phyloP scores from a whole-genome alignment of 2,888 invertebrate genomes.

The Troides helena region DNA sequence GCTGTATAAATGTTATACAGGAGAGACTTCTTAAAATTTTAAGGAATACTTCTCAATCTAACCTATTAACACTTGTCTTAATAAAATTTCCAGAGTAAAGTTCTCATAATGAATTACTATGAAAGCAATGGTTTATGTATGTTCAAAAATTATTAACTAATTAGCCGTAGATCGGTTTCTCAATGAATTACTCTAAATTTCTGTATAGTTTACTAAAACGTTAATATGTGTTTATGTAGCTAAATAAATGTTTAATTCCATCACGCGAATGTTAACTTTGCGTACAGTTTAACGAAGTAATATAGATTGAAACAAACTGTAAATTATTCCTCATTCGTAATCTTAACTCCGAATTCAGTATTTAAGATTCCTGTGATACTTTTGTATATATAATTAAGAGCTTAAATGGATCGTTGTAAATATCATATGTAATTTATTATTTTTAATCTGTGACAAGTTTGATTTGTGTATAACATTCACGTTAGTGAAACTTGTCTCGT shows the following conservation, averaged over 20 bases:
- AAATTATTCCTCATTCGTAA: neutral
- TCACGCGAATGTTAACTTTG: neutral
- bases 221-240: neutral
- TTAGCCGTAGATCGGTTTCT: neutral
- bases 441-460: neutral
- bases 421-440: neutral
- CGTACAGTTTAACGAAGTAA: constrained; percentile 5
- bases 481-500: neutral
- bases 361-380: constrained; percentile 69
- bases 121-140: neutral
- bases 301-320: constrained; percentile 3
- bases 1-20: no score
- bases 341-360: constrained; percentile 20
- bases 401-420: constrained; percentile 21
- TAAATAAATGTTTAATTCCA: neutral
- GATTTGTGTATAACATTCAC: neutral
- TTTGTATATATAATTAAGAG: constrained; percentile 56
- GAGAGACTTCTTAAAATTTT: no score
- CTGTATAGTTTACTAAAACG: neutral
- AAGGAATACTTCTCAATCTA: no score
- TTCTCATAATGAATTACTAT: no score
- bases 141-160: neutral
- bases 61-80: no score
- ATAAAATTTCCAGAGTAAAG: no score
- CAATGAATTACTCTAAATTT: neutral